Percentiles rank a stretch among this genome's conserved stretches.
Conservation (phyloP, 2,797 vertebrate species). For the Onychomys torridus region DNA sequence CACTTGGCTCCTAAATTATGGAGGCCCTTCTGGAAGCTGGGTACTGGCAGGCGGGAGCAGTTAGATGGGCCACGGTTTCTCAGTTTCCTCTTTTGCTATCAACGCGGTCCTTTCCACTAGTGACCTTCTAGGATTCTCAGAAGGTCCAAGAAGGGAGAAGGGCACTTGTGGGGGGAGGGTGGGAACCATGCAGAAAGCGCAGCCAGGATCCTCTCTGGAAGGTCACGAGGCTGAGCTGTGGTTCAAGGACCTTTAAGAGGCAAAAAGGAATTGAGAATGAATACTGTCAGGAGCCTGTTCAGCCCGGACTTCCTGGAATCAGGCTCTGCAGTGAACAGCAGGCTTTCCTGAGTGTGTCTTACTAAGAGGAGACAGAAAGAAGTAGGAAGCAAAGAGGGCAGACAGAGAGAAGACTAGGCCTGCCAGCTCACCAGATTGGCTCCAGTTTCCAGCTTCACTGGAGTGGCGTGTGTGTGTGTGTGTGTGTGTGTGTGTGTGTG, state of each 20-base stretch:
- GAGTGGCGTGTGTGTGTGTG: neutral
- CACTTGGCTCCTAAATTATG: neutral
- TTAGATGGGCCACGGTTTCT: neutral
- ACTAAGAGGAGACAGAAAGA: slow-evolving; percentile 66
- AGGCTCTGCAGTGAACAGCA: neutral
- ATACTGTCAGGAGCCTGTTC: neutral
- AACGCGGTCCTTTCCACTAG: slow-evolving; percentile 73
- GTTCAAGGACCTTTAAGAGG: slow-evolving; percentile 73
- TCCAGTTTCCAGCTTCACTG: neutral
- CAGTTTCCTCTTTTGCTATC: slow-evolving; percentile 76
- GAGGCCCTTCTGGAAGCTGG: neutral
- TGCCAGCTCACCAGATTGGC: neutral
- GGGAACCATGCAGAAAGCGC: neutral
- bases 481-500: no score
- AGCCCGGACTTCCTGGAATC: slow-evolving; percentile 74
- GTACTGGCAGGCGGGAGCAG: slow-evolving; percentile 10
- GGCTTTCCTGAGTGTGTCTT: neutral
- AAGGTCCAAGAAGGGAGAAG: slow-evolving; percentile 72
- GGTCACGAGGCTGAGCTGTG: slow-evolving; percentile 28
- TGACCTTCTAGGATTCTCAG: slow-evolving; percentile 83
- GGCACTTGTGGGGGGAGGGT: slow-evolving; percentile 10
- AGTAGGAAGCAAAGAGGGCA: slow-evolving; percentile 45
- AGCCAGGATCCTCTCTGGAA: slow-evolving; percentile 57
- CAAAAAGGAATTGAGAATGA: slow-evolving; percentile 77
- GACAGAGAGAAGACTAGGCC: neutral